Base-by-base conservation (phyloP, 2,113 vertebrate genomes). In the Stictonetta naevosa region DNA sequence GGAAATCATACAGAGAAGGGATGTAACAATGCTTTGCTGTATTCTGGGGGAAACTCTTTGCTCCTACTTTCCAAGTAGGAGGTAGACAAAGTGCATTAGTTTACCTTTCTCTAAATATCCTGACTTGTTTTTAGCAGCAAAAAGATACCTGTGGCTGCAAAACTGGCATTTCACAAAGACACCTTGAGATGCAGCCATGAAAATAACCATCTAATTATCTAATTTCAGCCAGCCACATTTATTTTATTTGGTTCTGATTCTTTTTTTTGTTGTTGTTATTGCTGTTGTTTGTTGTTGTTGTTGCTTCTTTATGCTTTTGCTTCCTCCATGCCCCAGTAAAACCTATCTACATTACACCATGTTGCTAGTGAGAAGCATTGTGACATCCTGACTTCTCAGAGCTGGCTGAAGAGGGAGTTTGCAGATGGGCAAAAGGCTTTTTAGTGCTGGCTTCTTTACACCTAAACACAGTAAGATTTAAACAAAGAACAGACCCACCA, bases 21-120 rank as follows among this genome's bases (percentile, higher is more conserved):
- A 46, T 55, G 15, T 48, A 68, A 46, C 2, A 11, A 1, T 46
- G 7, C 42, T 82, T 87, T 82, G 12, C 36, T 82, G 29, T 13
- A 16, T 93, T 79, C 62, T 72, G 42, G 46, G 34, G 26, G 21
- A 96, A 94, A 42, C 1, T 13, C 0, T 2, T 78, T 87, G 26
- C n/a, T 91, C 33, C 22, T 85, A 2, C 79, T 94, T 94, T 87
- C 62, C 56, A 71, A 71, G 17, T 14, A 48, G 46, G 25, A 85
- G 53, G 48, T 67, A 4, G 1, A 66, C 58, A 31, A 75, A 79
- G 58, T 33, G 12, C 18, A 29, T 78, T 71, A 58, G 17, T 63
- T 89, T 62, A 75, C 60, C 13, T 75, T 96, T 87, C 84, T 94
- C 62, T 60, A 94, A 94, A 85, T 84, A 93, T 85, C 62, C 26